These are phyloP conservation scores for Sinocyclocheilus anshuiensis DNA, from an alignment of 2,113 vertebrate species.

Conservation along the genomic window DNA sequence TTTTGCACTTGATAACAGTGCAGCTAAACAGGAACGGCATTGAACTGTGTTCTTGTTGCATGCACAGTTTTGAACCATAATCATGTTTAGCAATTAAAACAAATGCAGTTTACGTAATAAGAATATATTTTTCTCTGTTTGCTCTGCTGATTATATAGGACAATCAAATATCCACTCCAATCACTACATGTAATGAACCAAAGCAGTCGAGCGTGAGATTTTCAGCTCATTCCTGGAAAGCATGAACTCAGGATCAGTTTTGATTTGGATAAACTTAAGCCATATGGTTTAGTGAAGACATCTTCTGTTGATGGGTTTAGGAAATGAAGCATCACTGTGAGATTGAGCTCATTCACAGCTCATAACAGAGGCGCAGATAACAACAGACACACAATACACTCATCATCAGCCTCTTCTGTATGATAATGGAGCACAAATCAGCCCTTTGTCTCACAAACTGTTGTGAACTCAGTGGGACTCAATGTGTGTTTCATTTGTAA, in stretches of 20 bases:
- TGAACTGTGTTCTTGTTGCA: not conserved
- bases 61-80: not conserved
- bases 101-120: not conserved
- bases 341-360: constrained; percentile 9
- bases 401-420: not conserved
- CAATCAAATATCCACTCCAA: constrained; percentile 41
- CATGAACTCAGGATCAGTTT: not conserved
- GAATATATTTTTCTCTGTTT: constrained; percentile 30
- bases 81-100: not conserved
- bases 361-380: not conserved
- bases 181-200: not conserved
- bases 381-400: not conserved
- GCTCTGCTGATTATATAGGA: constrained; percentile 6
- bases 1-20: not conserved
- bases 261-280: not conserved
- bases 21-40: not conserved
- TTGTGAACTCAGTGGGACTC: too few relatives aligned
- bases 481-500: too few relatives aligned
- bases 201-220: not conserved
- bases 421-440: not conserved
- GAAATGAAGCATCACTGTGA: not conserved
- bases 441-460: not conserved
- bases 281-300: not conserved
- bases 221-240: not conserved
- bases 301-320: not conserved